A percentile compares a stretch with the other conserved stretches of the same genome.
Conservation (phyloP, 2,888 invertebrate genomes). For the Mystacides longicornis region DNA sequence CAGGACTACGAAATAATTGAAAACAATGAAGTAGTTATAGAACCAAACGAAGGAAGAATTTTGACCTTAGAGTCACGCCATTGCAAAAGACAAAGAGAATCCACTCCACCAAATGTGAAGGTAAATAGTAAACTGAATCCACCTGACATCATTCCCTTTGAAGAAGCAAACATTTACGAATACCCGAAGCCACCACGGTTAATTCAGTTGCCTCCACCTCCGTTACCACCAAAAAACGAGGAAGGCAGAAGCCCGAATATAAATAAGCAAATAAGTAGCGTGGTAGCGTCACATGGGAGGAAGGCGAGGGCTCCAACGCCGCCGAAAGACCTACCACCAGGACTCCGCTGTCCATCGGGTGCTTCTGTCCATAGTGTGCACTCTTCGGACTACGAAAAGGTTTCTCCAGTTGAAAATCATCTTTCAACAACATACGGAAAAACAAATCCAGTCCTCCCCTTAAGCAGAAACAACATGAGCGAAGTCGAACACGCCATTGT, state of each 20-base stretch:
- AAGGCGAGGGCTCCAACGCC: slow-evolving; percentile 28
- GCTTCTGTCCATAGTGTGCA: slow-evolving; percentile 44
- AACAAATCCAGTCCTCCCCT: not conserved
- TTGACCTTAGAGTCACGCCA: slow-evolving; percentile 67
- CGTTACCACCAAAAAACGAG: slow-evolving; percentile 57
- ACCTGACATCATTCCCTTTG: slow-evolving; percentile 60
- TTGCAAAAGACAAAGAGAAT: slow-evolving; percentile 62
- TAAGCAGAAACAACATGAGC: not conserved
- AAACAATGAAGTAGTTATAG: slow-evolving; percentile 9
- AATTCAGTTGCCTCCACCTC: slow-evolving; percentile 37
- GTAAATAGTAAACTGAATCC: slow-evolving; percentile 45
- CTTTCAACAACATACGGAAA: slow-evolving; percentile 2
- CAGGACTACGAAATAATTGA: slow-evolving; percentile 25
- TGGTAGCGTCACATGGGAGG: slow-evolving; percentile 25
- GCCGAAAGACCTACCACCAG: slow-evolving; percentile 28
- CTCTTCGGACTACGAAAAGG: slow-evolving; percentile 47
- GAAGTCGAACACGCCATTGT: not conserved
- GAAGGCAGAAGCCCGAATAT: slow-evolving; percentile 56
- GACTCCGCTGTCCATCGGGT: slow-evolving; percentile 40
- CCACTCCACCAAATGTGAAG: slow-evolving; percentile 45
- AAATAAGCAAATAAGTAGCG: slow-evolving; percentile 36
- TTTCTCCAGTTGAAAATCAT: slow-evolving; percentile 27
- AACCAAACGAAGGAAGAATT: slow-evolving; percentile 53
- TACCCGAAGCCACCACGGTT: slow-evolving; percentile 52
- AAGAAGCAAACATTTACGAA: slow-evolving; percentile 51